Conservation (phyloP, 2,797 vertebrate species). For the Myripristis murdjan region DNA sequence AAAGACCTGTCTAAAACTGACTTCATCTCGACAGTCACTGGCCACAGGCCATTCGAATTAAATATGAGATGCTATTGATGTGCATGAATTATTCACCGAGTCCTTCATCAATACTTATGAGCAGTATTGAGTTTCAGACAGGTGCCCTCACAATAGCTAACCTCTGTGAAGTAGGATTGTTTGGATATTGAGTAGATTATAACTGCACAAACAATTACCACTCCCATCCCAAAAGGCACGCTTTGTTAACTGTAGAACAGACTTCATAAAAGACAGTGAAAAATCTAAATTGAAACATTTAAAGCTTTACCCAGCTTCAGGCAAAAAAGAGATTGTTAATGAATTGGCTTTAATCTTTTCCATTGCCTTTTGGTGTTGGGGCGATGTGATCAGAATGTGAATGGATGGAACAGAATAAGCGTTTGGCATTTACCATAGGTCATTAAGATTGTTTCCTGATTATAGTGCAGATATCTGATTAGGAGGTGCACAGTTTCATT, state of each 20-base stretch:
- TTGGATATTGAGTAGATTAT: conserved; percentile 42
- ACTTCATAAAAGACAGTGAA: background rate
- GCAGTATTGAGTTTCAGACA: conserved; percentile 37
- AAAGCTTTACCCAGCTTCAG: conserved; percentile 7
- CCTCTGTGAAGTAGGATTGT: conserved; percentile 21
- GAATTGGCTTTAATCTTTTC: conserved; percentile 51
- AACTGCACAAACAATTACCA: conserved; percentile 18
- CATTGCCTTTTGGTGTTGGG: conserved; percentile 23
- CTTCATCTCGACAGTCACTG: conserved; percentile 40
- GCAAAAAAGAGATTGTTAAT: conserved; percentile 11
- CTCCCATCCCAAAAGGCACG: background rate
- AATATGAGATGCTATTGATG: conserved; percentile 58
- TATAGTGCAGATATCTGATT: conserved; percentile 61
- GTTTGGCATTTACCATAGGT: conserved; percentile 61
- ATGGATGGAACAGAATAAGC: conserved; percentile 27
- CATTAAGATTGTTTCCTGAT: conserved; percentile 73
- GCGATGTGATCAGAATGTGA: conserved; percentile 43
- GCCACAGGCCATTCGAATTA: conserved; percentile 52
- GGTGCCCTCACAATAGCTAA: conserved; percentile 15
- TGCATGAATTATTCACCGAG: conserved; percentile 72
- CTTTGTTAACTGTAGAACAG: background rate
- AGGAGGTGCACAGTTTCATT: conserved; percentile 47
- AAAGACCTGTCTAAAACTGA: conserved; percentile 54
- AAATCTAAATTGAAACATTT: conserved; percentile 12
- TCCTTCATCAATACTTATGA: conserved; percentile 59